Conservation (phyloP, 2,797 vertebrate genomes). For the Rhadinocentrus ornatus region DNA sequence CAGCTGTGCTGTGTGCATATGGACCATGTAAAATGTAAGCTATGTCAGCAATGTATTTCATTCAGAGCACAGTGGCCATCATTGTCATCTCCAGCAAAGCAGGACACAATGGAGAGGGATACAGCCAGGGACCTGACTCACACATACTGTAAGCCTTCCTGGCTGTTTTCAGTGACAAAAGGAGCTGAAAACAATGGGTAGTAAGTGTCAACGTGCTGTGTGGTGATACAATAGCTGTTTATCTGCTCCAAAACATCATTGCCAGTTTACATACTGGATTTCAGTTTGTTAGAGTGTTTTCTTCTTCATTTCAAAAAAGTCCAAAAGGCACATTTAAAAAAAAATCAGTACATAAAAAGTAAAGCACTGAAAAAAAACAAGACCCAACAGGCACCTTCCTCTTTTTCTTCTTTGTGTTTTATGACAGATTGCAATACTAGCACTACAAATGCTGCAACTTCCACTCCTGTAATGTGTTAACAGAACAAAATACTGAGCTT, state of each 20-base stretch:
- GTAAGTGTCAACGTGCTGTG: conserved; percentile 52
- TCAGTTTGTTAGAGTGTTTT: conserved; percentile 3
- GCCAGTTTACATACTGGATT: conserved; percentile 8
- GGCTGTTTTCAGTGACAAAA: conserved; percentile 59
- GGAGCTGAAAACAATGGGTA: conserved; percentile 57
- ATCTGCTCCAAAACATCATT: conserved; percentile 24
- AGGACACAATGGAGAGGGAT: conserved; percentile 77
- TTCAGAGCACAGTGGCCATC: conserved; percentile 66
- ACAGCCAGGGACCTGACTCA: conserved; percentile 75
- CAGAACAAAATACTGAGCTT: background rate
- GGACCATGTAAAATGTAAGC: conserved; percentile 65
- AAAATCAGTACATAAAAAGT: background rate
- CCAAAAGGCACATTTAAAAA: background rate
- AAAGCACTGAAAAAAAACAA: background rate
- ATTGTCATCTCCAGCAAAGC: conserved; percentile 66
- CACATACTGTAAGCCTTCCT: conserved; percentile 67
- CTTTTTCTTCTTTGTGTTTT: background rate
- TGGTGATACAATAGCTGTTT: conserved; percentile 56
- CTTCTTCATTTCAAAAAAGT: background rate
- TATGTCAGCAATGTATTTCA: conserved; percentile 64
- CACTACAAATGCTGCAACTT: background rate
- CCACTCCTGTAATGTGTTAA: background rate
- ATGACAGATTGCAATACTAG: background rate
- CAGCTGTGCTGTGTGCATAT: conserved; percentile 61
- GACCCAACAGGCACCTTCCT: background rate